Evolutionary conservation across 2,888 invertebrate species (phyloP).

Genomic region (Priocnemis perturbator): DNA sequence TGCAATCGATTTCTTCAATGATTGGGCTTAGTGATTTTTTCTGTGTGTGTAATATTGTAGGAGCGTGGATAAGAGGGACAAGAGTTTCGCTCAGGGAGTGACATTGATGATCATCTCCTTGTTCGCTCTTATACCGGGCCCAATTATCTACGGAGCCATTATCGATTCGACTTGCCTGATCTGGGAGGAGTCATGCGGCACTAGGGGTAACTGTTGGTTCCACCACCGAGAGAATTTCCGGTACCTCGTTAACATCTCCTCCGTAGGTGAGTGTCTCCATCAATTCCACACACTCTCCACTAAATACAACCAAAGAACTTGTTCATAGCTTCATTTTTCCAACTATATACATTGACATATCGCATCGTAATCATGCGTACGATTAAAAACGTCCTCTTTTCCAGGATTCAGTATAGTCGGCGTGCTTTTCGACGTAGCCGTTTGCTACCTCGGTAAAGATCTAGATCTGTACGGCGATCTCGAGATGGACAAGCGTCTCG

Average conservation of each 20-base stretch:
- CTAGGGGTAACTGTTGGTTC: conserved; percentile 81
- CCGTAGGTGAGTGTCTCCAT: conserved; percentile 75
- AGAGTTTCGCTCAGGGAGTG: conserved; percentile 81
- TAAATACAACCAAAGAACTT: too few species aligned
- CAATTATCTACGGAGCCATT: conserved; percentile 82
- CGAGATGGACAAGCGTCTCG: conserved; percentile 62
- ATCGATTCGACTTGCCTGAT: conserved; percentile 82
- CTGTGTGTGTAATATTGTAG: conserved; percentile 65
- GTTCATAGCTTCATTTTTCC: too few species aligned
- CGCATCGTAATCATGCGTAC: too few species aligned
- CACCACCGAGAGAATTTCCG: conserved; percentile 80
- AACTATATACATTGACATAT: too few species aligned
- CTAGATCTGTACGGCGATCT: conserved; percentile 78
- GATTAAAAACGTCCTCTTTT: not conserved
- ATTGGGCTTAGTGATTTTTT: too few species aligned
- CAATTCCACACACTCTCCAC: too few species aligned
- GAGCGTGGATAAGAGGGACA: conserved; percentile 79
- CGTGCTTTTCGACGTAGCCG: conserved; percentile 79
- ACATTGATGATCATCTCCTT: conserved; percentile 80
- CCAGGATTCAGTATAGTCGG: conserved; percentile 79
- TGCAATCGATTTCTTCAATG: too few species aligned
- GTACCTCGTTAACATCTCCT: conserved; percentile 77
- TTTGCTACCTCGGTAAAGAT: conserved; percentile 79
- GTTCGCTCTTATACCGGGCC: conserved; percentile 83
- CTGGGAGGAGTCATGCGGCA: conserved; percentile 81